These are phyloP conservation scores for Callyntrura sp. DNA, from an alignment of 2,888 invertebrate genomes.

Conservation along the genomic window DNA sequence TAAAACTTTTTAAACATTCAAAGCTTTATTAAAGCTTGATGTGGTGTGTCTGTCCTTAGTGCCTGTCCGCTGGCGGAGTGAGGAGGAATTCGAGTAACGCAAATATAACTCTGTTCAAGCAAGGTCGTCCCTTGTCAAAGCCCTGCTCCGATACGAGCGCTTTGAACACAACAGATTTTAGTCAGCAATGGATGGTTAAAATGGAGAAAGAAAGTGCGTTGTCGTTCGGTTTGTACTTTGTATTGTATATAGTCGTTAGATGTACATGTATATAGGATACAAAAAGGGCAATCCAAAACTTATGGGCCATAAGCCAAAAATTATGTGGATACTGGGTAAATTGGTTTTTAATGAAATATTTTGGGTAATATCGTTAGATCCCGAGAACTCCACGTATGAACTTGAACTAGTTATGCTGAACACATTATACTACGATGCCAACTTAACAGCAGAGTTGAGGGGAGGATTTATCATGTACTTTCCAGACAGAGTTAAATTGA, in stretches of 20 bases:
- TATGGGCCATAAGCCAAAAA: too few relatives aligned
- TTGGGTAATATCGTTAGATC: slow-evolving; percentile 22
- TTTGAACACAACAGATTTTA: slow-evolving; percentile 42
- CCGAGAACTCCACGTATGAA: slow-evolving; percentile 18
- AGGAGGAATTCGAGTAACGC: background rate
- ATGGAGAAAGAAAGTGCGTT: slow-evolving; percentile 52
- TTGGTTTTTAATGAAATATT: background rate
- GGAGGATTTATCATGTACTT: slow-evolving; percentile 78
- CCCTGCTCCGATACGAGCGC: slow-evolving; percentile 32
- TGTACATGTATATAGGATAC: too few relatives aligned
- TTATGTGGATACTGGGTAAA: background rate
- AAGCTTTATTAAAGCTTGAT: background rate
- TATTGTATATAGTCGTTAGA: background rate
- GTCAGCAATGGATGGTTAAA: slow-evolving; percentile 58
- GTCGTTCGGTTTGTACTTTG: background rate
- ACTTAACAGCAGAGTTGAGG: slow-evolving; percentile 53
- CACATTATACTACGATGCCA: slow-evolving; percentile 49
- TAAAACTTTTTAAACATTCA: background rate
- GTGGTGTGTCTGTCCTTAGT: slow-evolving; percentile 51
- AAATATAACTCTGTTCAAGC: slow-evolving; percentile 40
- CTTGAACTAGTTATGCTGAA: slow-evolving; percentile 51
- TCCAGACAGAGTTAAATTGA: slow-evolving; percentile 63
- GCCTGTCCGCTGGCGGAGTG: slow-evolving; percentile 70
- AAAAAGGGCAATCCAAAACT: too few relatives aligned
- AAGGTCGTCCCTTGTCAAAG: slow-evolving; percentile 49